phyloP scores from a whole-genome alignment of 2,797 vertebrate genomes.

The Amniataba percoides region DNA sequence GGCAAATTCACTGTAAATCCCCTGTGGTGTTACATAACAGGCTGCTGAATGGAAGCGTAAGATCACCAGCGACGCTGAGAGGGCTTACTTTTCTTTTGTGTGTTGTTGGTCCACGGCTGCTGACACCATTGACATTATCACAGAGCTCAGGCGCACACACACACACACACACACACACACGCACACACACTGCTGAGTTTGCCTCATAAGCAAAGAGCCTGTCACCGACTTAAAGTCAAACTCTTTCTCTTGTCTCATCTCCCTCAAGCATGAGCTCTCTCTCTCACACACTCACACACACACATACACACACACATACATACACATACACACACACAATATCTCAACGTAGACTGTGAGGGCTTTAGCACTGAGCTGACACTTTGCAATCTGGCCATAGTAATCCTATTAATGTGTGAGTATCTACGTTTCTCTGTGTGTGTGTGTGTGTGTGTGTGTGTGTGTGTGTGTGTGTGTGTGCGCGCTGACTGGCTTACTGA shows the following conservation, averaged over 20 bases:
- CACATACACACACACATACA: conserved; percentile 44
- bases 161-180: conserved; percentile 24
- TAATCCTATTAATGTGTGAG: conserved; percentile 81
- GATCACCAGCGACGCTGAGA: conserved; percentile 66
- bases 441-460: not conserved
- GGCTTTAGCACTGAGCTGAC: conserved; percentile 81
- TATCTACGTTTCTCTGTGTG: conserved; percentile 22
- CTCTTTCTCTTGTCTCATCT: conserved; percentile 55
- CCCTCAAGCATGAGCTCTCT: conserved; percentile 28
- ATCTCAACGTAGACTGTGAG: conserved; percentile 55
- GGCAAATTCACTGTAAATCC: conserved; percentile 38
- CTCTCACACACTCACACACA: conserved; percentile 29
- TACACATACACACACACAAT: conserved; percentile 27
- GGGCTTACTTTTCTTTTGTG: conserved; percentile 66
- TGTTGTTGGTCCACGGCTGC: conserved; percentile 57
- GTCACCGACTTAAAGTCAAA: conserved; percentile 65
- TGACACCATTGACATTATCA: conserved; percentile 76
- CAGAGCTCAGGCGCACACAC: conserved; percentile 37
- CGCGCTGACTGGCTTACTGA: conserved; percentile 13
- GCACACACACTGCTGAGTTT: conserved; percentile 54
- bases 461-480: conserved; percentile 4
- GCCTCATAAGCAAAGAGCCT: conserved; percentile 61
- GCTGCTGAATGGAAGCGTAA: conserved; percentile 53
- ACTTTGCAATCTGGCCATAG: conserved; percentile 79
- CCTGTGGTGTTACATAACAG: conserved; percentile 59